Base-by-base conservation (phyloP, 92 coral and sea anemone species). In the Micromussa lordhowensis region DNA sequence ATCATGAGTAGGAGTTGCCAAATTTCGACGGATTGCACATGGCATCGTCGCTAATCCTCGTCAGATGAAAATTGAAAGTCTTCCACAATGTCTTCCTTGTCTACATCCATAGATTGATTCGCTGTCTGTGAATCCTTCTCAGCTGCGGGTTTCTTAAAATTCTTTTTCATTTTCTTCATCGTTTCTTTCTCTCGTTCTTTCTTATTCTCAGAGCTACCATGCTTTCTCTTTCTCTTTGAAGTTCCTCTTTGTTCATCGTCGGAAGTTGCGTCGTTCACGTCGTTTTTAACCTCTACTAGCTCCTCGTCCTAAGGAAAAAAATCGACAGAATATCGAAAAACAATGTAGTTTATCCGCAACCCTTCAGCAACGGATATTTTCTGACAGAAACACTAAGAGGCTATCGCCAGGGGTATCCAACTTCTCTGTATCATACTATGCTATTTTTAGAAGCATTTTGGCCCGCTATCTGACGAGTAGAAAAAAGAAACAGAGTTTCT, bases 11-110 rank as follows among this genome's bases (percentile, higher is more conserved):
- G 30, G 73, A 68, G 1, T n/a, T 12, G 73, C 4, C 26, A 28
- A 68, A 68, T 68, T 55, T 16, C 19, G 61, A 55, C 19, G 35
- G 8, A 4, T 68, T 70, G 16, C 19, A 32, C 30, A 24, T 24
- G 69, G 48, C 22, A 22, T 16, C 15, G 30, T 89, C 78, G 78
- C 26, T 82, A 87, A 53, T 97, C 98, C 68, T 97, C 99, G 68
- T 91, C 95, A 3, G 98, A 96, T 4, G 99, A 97, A 71, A 97
- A 94, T 48, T 85, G 95, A 68, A 97, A 94, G 90, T 95, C 99
- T 77, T 94, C 91, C 34, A 97, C 99, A 63, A 97, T 91, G 68
- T 97, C 99, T 49, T 94, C 98, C 64, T 28, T 88, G 44, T 85
- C 94, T 28, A 44, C 83, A 1, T 86, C 93, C 32, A 14, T 78